Base-by-base conservation (phyloP, 2,797 vertebrate genomes). In the Muscicapa striata region DNA sequence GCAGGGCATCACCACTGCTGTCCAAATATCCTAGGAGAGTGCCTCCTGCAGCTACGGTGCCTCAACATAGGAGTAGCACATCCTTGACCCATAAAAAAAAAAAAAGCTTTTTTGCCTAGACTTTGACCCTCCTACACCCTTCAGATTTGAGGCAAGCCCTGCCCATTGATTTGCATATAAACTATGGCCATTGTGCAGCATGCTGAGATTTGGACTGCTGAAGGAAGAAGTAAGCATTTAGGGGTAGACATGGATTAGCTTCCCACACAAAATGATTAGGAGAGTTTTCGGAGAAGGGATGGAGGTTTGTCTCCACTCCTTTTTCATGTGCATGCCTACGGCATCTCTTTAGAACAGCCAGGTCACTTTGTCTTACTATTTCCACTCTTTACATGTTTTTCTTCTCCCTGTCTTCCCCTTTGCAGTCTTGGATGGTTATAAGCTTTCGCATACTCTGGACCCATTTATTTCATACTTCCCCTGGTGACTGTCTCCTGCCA, bases 71-170 rank as follows among this genome's bases (percentile, higher is more conserved):
- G 14, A 70, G 14, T 14, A 67, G 3, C 18, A 67, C 10, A 10
- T 32, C 20, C 69, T n/a, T 70, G n/a, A 66, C 30, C 4, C 15
- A 34, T 30, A 48, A 83, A 63, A 62, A 57, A n/a, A 23, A 1
- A 7, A 3, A 34, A 34, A 34, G 8, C 3, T 1, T 12, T 62
- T 43, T 29, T 89, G 24, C 15, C 13, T 32, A 52, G 13, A 5
- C 7, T 67, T 49, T 73, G 8, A 15, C 8, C 6, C 8, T 74
- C 9, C 15, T 70, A 45, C 2, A 1, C 0, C 1, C 2, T 15
- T 43, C 15, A 46, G 19, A 30, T 68, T 92, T 4, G 1, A 38
- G 16, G 16, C 26, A 87, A 6, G 4, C 7, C 15, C 5, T 62
- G 24, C 27, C 8, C 13, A 51, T 10, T 1, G 3, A 21, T 5